A percentile compares a stretch with the other conserved stretches of the same genome.
phyloP scores from a whole-genome alignment of 2,113 vertebrate species.

The Rhinoderma darwinii region DNA sequence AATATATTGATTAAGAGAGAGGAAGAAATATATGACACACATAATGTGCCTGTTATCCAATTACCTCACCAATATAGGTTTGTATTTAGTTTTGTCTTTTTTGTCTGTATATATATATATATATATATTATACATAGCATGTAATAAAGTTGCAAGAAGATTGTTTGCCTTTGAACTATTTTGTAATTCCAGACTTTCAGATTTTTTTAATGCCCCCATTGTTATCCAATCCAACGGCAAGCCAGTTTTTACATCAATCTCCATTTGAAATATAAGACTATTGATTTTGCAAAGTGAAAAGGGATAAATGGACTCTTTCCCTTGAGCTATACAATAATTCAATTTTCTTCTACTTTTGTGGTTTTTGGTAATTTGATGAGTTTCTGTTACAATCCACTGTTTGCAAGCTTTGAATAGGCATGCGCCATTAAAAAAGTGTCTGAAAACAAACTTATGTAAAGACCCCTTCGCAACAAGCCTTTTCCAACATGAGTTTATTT shows the following conservation, averaged over 20 bases:
- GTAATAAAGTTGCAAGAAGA: not conserved
- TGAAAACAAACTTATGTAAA: not conserved
- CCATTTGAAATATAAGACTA: conserved; percentile 53
- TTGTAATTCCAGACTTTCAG: not conserved
- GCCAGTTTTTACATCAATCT: conserved; percentile 28
- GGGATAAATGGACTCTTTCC: conserved; percentile 36
- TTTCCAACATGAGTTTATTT: too few relatives aligned
- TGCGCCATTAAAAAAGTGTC: not conserved
- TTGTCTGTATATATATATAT: too few relatives aligned
- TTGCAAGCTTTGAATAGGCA: conserved; percentile 37
- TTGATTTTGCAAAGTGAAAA: conserved; percentile 45
- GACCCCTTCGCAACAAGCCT: too few relatives aligned
- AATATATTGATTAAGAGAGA: too few relatives aligned
- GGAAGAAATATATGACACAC: too few relatives aligned
- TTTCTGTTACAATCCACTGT: conserved; percentile 45
- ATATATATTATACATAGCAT: not conserved
- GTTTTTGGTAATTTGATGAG: conserved; percentile 44
- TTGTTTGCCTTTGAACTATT: not conserved
- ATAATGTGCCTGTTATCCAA: too few relatives aligned
- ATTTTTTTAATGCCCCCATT: conserved; percentile 7
- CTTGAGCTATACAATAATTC: conserved; percentile 40
- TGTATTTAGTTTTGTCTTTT: too few relatives aligned
- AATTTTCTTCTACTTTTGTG: conserved; percentile 58
- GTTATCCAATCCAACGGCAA: conserved; percentile 14
- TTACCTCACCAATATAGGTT: too few relatives aligned